These are phyloP conservation scores for Dichetophora obliterata DNA, from an alignment of 2,888 invertebrate species.

Conservation along the genomic window DNA sequence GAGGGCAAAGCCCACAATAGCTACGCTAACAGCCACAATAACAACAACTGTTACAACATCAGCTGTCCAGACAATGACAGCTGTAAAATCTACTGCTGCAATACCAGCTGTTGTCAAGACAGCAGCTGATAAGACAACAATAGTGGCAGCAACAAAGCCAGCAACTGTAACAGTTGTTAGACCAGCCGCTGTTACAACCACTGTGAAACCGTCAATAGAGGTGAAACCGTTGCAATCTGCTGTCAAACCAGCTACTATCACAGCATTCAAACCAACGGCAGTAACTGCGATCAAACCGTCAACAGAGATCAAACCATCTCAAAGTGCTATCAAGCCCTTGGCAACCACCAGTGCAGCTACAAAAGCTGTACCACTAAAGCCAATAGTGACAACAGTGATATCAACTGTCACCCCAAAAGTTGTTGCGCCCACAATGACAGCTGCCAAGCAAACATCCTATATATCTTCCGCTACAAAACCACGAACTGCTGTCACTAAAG, in stretches of 20 bases:
- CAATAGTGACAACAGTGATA: conserved; percentile 7
- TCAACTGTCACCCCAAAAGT: conserved; percentile 13
- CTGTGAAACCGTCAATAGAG: not conserved
- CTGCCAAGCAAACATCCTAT: conserved; percentile 1
- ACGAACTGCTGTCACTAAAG: conserved; percentile 6
- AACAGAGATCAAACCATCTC: not conserved
- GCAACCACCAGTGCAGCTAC: not conserved
- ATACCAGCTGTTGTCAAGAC: conserved; percentile 43
- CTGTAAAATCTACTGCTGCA: conserved; percentile 43
- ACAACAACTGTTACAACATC: conserved; percentile 38
- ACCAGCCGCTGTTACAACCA: not conserved
- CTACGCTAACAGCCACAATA: conserved; percentile 37
- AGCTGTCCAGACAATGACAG: conserved; percentile 11
- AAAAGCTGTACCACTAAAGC: not conserved
- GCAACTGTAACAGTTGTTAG: conserved; percentile 1
- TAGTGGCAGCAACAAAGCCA: conserved; percentile 8
- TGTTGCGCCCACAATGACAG: conserved; percentile 3
- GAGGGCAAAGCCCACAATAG: conserved; percentile 6
- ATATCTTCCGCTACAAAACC: conserved; percentile 2
- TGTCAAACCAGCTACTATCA: not conserved
- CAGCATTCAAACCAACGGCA: not conserved
- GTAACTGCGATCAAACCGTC: not conserved
- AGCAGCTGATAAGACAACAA: conserved; percentile 4
- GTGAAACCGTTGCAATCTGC: not conserved
- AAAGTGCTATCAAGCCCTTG: conserved; percentile 1